These are phyloP conservation scores for Brachionus paranguensis DNA, from an alignment of 1,140 invertebrate genomes.

Conservation along the genomic window DNA sequence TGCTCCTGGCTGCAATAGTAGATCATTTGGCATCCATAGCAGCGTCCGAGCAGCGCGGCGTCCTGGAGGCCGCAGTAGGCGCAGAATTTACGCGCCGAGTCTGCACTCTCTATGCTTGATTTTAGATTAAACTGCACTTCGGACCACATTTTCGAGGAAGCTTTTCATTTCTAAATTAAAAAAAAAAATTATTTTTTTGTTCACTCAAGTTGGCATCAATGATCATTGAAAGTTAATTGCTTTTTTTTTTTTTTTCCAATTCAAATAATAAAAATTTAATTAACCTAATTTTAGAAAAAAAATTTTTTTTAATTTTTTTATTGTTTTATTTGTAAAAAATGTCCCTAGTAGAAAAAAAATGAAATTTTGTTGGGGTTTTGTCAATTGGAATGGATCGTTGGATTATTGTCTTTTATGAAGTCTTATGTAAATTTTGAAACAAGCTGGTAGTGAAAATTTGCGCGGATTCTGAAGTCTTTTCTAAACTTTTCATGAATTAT, in stretches of 20 bases:
- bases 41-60: not conserved
- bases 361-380: not conserved
- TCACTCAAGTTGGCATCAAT: not conserved
- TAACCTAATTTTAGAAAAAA: conserved; percentile 10
- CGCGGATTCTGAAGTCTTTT: not conserved
- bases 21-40: conserved; percentile 39
- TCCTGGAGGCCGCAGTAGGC: not conserved
- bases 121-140: not conserved
- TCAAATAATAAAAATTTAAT: conserved; percentile 22
- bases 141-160: conserved; percentile 18
- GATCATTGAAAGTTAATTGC: not conserved
- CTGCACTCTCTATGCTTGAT: not conserved
- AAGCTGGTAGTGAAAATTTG: not conserved
- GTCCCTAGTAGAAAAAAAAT: not conserved
- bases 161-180: not conserved
- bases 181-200: not conserved
- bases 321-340: not conserved
- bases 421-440: not conserved
- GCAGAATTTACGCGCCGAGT: conserved; percentile 3
- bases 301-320: not conserved
- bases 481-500: not conserved
- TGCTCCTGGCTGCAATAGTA: conserved; percentile 40
- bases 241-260: not conserved
- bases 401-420: not conserved
- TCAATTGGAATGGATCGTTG: not conserved